Conservation (phyloP, 1,140 invertebrate species). For the Artemia franciscana region DNA sequence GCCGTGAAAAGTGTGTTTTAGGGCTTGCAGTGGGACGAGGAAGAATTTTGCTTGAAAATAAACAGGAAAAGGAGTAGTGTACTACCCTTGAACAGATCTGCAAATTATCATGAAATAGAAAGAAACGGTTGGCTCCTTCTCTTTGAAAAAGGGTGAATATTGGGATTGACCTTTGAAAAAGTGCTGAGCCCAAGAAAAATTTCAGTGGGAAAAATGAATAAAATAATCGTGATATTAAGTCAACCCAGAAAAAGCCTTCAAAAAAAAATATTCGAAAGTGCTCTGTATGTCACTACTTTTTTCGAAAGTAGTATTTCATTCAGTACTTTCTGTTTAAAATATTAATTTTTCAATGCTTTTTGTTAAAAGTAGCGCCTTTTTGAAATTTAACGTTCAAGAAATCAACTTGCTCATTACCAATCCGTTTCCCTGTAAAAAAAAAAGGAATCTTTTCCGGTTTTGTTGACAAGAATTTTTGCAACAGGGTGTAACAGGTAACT, state of each 20-base stretch:
- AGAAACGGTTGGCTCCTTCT: neutral
- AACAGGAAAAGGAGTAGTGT: neutral
- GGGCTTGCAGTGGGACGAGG: neutral
- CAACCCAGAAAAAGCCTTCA: neutral
- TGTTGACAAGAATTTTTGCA: too few relatives aligned
- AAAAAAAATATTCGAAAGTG: neutral
- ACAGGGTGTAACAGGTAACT: too few relatives aligned
- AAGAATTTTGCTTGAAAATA: neutral
- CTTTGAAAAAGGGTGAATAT: neutral
- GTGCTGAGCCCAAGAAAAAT: neutral
- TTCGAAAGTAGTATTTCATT: too few relatives aligned
- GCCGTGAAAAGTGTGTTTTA: neutral
- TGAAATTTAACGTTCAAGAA: too few relatives aligned
- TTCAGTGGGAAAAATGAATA: neutral
- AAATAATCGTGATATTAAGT: neutral
- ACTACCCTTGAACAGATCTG: neutral
- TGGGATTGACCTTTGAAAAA: neutral
- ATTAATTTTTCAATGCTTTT: too few relatives aligned
- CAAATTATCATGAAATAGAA: neutral
- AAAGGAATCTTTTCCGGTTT: too few relatives aligned
- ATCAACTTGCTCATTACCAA: too few relatives aligned
- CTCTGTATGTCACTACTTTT: neutral
- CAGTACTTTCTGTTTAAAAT: too few relatives aligned
- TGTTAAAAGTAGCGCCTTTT: too few relatives aligned
- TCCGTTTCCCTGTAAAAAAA: too few relatives aligned